A percentile compares a stretch with the other conserved stretches of the same genome.
These are phyloP conservation scores for Lepus townsendii DNA, from an alignment of 2,797 vertebrate species.

Conservation along the genomic window DNA sequence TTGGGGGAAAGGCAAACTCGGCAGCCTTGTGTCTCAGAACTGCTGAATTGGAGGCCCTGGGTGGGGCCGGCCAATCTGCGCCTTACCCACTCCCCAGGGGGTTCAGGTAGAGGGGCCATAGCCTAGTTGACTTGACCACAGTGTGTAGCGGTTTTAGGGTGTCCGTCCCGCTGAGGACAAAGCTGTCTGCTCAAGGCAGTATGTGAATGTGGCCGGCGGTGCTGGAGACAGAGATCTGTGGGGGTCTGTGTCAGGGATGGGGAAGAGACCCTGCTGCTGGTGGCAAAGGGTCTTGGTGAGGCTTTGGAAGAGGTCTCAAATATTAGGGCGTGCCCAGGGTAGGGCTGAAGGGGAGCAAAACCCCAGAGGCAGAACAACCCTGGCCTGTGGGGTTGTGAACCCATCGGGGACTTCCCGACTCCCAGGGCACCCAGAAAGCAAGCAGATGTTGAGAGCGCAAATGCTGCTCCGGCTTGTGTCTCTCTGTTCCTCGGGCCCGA, in stretches of 20 bases:
- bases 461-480: not conserved
- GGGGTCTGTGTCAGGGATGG: not conserved
- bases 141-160: rapidly evolving
- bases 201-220: not conserved
- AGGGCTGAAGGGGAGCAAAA: not conserved
- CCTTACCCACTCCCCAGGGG: not conserved
- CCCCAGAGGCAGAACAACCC: not conserved
- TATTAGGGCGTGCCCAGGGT: not conserved
- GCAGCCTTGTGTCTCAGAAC: not conserved
- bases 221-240: not conserved
- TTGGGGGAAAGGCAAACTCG: not conserved
- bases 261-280: not conserved
- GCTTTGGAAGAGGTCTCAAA: not conserved
- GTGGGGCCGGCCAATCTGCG: not conserved
- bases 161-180: too few species aligned
- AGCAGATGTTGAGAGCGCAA: not conserved
- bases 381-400: not conserved
- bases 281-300: not conserved
- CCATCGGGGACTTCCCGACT: not conserved
- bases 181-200: not conserved
- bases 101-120: too few species aligned
- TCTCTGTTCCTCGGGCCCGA: not conserved
- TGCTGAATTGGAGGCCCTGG: not conserved
- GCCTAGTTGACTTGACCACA: not conserved
- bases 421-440: not conserved